Percentiles rank a stretch among this genome's conserved stretches.
These are phyloP conservation scores for Plestiodon gilberti DNA, from an alignment of 2,113 vertebrate species.

Conservation along the genomic window DNA sequence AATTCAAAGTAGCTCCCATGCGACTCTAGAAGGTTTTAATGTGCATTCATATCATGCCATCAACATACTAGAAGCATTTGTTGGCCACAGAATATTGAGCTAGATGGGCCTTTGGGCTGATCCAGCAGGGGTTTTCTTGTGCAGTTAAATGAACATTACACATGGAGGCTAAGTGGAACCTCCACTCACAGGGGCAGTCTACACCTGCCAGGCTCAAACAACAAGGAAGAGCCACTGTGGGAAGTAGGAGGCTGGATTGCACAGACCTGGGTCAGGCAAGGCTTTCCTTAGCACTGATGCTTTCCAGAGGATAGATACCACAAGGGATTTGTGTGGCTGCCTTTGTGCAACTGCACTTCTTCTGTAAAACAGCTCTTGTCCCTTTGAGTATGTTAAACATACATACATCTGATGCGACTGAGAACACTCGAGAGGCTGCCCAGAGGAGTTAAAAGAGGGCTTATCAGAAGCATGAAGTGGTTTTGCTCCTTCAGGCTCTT, in stretches of 20 bases:
- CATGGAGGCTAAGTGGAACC: too few relatives aligned
- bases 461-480: neutral
- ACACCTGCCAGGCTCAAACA: too few relatives aligned
- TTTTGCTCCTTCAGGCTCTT: neutral
- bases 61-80: neutral
- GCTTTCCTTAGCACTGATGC: neutral
- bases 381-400: neutral
- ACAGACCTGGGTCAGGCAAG: too few relatives aligned
- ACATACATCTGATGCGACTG: too few relatives aligned
- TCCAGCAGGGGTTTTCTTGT: neutral
- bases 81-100: neutral
- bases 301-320: neutral
- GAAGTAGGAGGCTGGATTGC: too few relatives aligned
- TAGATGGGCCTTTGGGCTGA: neutral
- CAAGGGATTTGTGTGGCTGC: neutral
- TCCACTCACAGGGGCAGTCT: too few relatives aligned
- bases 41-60: too few relatives aligned
- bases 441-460: slow-evolving; percentile 2
- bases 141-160: too few relatives aligned
- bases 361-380: neutral
- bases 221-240: too few relatives aligned
- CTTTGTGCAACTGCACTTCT: neutral
- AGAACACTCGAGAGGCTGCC: neutral
- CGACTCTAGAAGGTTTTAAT: too few relatives aligned
- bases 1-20: too few relatives aligned